A percentile compares a stretch with the other conserved stretches of the same genome.
These are phyloP conservation scores for Hypocryptadius cinnamomeus DNA, from an alignment of 2,113 vertebrate species.

Conservation along the genomic window DNA sequence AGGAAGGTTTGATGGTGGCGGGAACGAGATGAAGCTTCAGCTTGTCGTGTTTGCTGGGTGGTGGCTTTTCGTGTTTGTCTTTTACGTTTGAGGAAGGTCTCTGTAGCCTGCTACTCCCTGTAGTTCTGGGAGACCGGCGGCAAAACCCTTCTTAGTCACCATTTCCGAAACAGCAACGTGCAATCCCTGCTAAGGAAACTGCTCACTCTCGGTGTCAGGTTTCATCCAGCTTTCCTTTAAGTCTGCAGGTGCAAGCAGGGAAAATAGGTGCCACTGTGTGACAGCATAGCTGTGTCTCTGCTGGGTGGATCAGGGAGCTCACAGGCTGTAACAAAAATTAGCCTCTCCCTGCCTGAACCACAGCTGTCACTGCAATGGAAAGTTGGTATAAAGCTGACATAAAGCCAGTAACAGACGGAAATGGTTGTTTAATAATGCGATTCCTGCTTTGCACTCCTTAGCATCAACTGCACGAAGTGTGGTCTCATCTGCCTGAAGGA, in stretches of 20 bases:
- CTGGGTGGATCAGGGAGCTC: not conserved
- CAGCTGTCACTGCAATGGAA: not conserved
- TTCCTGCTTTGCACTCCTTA: not conserved
- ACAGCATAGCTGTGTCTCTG: not conserved
- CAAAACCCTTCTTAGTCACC: not conserved
- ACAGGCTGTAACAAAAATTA: not conserved
- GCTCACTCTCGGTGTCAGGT: not conserved
- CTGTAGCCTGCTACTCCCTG: not conserved
- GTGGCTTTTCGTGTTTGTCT: not conserved
- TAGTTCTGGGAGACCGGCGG: not conserved
- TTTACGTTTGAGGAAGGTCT: not conserved
- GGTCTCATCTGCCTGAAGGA: not conserved
- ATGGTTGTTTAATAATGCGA: not conserved
- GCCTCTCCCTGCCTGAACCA: not conserved
- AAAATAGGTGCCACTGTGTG: not conserved
- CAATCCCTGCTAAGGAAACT: not conserved
- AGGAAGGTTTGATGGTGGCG: not conserved
- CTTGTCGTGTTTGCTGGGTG: not conserved
- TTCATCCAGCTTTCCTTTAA: not conserved
- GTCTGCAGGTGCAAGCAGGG: not conserved
- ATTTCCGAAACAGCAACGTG: not conserved
- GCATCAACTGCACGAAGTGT: fast-evolving
- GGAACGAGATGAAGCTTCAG: not conserved
- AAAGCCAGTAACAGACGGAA: not conserved
- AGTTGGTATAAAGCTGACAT: not conserved